These are phyloP conservation scores for Grammomys dolichurus DNA, from an alignment of 2,113 vertebrate genomes.

Conservation along the genomic window DNA sequence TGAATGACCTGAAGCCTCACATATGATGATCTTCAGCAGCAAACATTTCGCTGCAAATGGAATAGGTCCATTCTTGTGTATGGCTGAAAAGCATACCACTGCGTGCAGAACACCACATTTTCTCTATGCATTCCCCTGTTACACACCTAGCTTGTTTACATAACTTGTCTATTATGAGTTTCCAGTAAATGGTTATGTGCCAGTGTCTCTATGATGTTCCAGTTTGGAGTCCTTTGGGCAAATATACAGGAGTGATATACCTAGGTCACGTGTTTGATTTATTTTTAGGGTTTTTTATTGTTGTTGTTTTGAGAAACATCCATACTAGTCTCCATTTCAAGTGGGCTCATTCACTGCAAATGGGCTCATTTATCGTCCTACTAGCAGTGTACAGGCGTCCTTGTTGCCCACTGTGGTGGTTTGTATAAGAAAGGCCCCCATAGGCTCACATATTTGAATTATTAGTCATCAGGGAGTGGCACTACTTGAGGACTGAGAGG, in stretches of 20 bases:
- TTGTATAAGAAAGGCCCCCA: neutral
- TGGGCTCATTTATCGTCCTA: neutral
- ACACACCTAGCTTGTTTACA: neutral
- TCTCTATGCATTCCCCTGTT: no score
- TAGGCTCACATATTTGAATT: neutral
- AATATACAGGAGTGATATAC: neutral
- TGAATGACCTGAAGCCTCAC: neutral
- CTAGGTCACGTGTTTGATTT: neutral
- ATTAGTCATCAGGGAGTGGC: no score
- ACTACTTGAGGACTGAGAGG: neutral
- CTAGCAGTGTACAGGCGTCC: neutral
- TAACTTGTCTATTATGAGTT: neutral
- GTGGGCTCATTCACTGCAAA: neutral
- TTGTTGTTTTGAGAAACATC: neutral
- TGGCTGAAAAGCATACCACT: neutral
- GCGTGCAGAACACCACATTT: neutral
- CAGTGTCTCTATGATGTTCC: neutral
- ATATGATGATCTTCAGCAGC: neutral
- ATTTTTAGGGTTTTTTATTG: no score
- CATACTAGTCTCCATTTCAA: no score
- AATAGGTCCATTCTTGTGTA: neutral
- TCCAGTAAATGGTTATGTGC: no score
- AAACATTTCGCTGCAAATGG: neutral
- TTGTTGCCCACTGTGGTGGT: neutral
- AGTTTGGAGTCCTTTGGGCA: neutral